These are phyloP conservation scores for Andrena trimmerana DNA, from an alignment of 2,888 invertebrate species.

Conservation along the genomic window DNA sequence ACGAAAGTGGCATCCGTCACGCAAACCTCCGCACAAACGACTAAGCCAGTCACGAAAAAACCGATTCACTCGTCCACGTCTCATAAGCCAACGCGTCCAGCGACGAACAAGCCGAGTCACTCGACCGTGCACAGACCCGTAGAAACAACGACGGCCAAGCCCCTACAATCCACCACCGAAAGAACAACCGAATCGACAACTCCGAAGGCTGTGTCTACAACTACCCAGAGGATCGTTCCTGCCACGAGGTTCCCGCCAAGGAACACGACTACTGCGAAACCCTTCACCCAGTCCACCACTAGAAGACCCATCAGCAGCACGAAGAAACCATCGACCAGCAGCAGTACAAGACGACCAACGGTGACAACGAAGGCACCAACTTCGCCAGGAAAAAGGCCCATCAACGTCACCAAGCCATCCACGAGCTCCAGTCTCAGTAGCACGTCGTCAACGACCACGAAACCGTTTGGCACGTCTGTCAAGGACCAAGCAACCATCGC, in stretches of 20 bases:
- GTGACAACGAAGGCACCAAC: slow-evolving; percentile 68
- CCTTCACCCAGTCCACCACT: slow-evolving; percentile 76
- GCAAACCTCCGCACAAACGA: slow-evolving; percentile 38
- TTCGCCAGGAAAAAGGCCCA: slow-evolving; percentile 84
- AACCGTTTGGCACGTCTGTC: slow-evolving; percentile 57
- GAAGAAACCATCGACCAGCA: slow-evolving; percentile 52
- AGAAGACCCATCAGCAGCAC: slow-evolving; percentile 81
- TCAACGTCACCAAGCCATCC: slow-evolving; percentile 82
- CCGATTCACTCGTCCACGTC: slow-evolving; percentile 62
- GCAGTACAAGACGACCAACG: slow-evolving; percentile 66
- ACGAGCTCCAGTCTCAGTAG: slow-evolving; percentile 29
- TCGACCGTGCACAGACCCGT: slow-evolving; percentile 41
- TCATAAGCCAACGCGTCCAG: slow-evolving; percentile 40
- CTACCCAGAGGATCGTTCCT: slow-evolving; percentile 70
- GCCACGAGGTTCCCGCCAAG: slow-evolving; percentile 82
- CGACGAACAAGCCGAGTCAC: slow-evolving; percentile 52
- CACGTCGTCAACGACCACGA: slow-evolving; percentile 50
- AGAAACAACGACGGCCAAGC: slow-evolving; percentile 28
- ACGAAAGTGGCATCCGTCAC: slow-evolving; percentile 39
- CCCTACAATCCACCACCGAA: slow-evolving; percentile 25
- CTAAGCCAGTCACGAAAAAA: slow-evolving; percentile 56
- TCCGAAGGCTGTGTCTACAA: slow-evolving; percentile 56
- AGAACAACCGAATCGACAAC: slow-evolving; percentile 59
- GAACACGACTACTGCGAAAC: slow-evolving; percentile 77
- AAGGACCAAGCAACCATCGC: slow-evolving; percentile 39